Base-by-base conservation (phyloP, 2,797 vertebrate genomes). In the Xenops minutus region DNA sequence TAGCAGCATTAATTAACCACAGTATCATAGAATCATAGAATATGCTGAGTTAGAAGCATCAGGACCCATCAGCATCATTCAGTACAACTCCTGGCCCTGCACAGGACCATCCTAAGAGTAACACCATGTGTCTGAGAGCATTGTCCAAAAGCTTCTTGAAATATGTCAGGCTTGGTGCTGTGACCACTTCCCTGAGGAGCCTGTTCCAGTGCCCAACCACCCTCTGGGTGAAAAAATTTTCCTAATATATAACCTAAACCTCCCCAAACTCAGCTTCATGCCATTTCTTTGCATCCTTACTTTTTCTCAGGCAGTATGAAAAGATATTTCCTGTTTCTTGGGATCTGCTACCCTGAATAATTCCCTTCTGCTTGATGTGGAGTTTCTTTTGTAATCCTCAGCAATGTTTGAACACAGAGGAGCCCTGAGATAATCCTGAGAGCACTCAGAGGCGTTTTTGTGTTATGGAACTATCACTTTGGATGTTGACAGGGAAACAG, bases 201-300 rank as follows among this genome's bases (percentile, higher is more conserved):
- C 69, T 89, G 32, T 2, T 21, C 15, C 55, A 39, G 20, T 22
- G 6, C 3, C 6, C 43, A 63, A 0, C 0, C n/a, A 37, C 3
- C 3, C 12, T 16, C 24, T 11, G 34, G 34, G 11, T 26, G 24
- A 83, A 69, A 2, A 76, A 3, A 1, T 51, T 49, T 37, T 43
- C 6, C 20, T 43, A 4, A 3, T 68, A 43, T 7, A 20, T 20
- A 55, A 10, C 9, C 22, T 49, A 43, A 75, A 68, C 6, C 6
- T 58, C 7, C 6, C 4, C 12, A 0, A 1, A 3, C 21, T 34
- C 37, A 64, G 37, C 14, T 34, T 37, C 10, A 11, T 34, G n/a
- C 37, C 14, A 2, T 52, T 77, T 71, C 3, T 24, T 46, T 39
- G 29, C 10, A 29, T 58, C 21, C 7, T 48, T 59, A 27, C 7